Evolutionary conservation across 2,797 vertebrate species (phyloP).

Genomic region (Gymnoscopelus braueri): DNA sequence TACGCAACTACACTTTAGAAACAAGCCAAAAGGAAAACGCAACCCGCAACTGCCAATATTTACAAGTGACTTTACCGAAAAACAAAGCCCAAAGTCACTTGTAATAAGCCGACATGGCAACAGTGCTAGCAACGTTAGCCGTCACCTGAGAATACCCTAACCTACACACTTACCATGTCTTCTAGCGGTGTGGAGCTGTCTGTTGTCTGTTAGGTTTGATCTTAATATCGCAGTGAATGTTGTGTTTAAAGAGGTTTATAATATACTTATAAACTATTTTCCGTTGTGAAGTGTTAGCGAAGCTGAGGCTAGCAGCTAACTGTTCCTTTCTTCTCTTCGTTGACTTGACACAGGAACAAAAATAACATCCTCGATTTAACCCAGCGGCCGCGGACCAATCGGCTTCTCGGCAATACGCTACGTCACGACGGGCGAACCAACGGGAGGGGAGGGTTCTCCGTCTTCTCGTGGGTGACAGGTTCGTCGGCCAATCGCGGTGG

Average conservation of each 20-base stretch:
- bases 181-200: conserved; percentile 48
- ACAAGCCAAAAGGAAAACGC: too few species aligned
- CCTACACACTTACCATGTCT: conserved; percentile 76
- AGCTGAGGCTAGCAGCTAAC: conserved; percentile 50
- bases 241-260: not conserved
- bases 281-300: not conserved
- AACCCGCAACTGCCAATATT: too few species aligned
- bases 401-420: not conserved
- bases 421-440: conserved; percentile 63
- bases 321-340: conserved; percentile 74
- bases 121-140: conserved; percentile 47
- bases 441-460: not conserved
- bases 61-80: too few species aligned
- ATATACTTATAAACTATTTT: too few species aligned
- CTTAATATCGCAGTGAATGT: not conserved
- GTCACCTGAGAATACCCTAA: conserved; percentile 13
- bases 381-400: conserved; percentile 69
- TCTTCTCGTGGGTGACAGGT: conserved; percentile 11
- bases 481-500: conserved; percentile 44
- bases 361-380: conserved; percentile 77
- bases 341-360: conserved; percentile 89
- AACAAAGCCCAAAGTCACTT: too few species aligned
- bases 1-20: too few species aligned
- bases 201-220: conserved; percentile 17
- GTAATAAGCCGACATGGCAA: too few species aligned